Evolutionary conservation across 2,888 invertebrate species (phyloP).

Genomic region (Idaea biselata): DNA sequence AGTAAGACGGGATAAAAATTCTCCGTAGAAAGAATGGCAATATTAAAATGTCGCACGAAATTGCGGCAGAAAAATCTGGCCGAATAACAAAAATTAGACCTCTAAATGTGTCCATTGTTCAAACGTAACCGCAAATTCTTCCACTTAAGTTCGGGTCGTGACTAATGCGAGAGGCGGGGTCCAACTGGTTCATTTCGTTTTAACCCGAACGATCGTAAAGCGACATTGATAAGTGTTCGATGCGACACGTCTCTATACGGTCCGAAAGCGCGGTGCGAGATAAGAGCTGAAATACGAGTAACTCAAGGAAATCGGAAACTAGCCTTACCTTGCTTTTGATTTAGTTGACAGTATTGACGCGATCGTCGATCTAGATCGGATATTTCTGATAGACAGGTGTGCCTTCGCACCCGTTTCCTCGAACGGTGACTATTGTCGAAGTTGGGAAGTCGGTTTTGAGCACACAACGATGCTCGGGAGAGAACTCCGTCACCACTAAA

Average conservation of each 20-base stretch:
- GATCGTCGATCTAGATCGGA: conserved; percentile 24
- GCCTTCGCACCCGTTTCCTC: conserved; percentile 14
- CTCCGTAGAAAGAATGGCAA: conserved; percentile 14
- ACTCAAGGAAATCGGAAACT: conserved; percentile 44
- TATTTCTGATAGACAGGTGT: conserved; percentile 18
- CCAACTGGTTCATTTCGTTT: conserved; percentile 59
- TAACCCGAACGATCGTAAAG: conserved; percentile 56
- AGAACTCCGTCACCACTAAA: conserved; percentile 62
- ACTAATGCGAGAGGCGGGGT: conserved; percentile 55
- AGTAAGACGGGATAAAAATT: conserved; percentile 8
- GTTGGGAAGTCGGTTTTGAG: conserved; percentile 29
- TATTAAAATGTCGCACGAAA: conserved; percentile 16
- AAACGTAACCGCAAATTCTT: conserved; percentile 58
- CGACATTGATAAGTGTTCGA: conserved; percentile 66
- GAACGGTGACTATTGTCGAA: conserved; percentile 25
- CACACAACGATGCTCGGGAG: conserved; percentile 48
- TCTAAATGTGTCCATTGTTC: conserved; percentile 51
- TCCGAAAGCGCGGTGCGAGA: conserved; percentile 53
- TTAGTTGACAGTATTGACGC: conserved; percentile 20
- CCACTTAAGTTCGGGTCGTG: conserved; percentile 57
- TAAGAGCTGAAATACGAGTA: conserved; percentile 31
- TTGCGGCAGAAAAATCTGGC: conserved; percentile 15
- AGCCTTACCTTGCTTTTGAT: conserved; percentile 24
- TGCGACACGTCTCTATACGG: conserved; percentile 58
- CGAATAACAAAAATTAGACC: conserved; percentile 34